phyloP scores from a whole-genome alignment of 2,797 vertebrate species.

The Onychomys torridus region DNA sequence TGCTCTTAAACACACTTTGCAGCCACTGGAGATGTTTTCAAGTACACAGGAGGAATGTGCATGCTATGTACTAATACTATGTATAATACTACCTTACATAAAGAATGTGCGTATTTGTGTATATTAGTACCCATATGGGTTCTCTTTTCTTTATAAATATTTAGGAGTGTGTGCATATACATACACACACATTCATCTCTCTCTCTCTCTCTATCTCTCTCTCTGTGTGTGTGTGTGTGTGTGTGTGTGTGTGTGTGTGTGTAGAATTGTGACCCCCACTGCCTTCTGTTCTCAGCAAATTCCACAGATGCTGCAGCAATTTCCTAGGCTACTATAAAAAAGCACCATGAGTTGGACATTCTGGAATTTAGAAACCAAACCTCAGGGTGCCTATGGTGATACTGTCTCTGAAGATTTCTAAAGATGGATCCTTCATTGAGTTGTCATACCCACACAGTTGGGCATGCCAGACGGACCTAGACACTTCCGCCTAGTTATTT shows the following conservation, averaged over 20 bases:
- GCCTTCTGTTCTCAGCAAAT: neutral
- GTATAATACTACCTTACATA: neutral
- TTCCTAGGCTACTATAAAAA: neutral
- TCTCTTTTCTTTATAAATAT: neutral
- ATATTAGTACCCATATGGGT: too few species aligned
- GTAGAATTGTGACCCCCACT: fast-evolving
- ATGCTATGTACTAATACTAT: neutral
- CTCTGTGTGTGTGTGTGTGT: neutral
- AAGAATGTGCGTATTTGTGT: fast-evolving
- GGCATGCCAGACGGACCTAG: too few species aligned
- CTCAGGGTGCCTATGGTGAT: too few species aligned
- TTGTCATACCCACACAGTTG: too few species aligned
- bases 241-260: neutral
- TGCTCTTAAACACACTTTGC: neutral
- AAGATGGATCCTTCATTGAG: neutral
- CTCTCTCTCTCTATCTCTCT: too few species aligned
- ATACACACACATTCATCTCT: neutral
- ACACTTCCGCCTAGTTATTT: too few species aligned
- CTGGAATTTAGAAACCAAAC: neutral
- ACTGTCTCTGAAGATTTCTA: fast-evolving
- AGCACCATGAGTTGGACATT: neutral
- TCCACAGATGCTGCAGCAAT: fast-evolving
- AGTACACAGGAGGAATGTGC: neutral
- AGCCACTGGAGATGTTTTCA: neutral
- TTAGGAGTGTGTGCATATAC: neutral